These are phyloP conservation scores for Pecten maximus DNA, from an alignment of 2,888 invertebrate species.

Conservation along the genomic window DNA sequence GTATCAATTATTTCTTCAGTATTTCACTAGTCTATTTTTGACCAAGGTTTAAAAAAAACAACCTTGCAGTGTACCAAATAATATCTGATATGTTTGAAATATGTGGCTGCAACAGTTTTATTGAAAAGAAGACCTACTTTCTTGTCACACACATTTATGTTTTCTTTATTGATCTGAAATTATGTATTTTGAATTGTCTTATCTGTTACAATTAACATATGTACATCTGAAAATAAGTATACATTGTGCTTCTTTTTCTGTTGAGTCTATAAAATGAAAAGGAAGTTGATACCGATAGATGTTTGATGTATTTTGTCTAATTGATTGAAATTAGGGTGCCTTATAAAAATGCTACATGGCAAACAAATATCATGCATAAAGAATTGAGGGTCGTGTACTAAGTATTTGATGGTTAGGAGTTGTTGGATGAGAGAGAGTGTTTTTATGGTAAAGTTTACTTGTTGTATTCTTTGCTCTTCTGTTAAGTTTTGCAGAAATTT, in stretches of 20 bases:
- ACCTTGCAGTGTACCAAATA: too few relatives aligned
- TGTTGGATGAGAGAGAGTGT: neutral
- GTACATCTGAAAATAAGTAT: neutral
- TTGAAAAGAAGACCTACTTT: too few relatives aligned
- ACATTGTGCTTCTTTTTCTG: neutral
- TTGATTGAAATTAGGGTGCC: conserved; percentile 7
- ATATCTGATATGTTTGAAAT: too few relatives aligned
- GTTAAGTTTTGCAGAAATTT: neutral
- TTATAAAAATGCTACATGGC: neutral
- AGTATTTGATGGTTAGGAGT: conserved; percentile 5
- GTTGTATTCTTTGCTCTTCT: conserved; percentile 33
- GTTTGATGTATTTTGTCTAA: neutral
- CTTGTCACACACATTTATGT: too few relatives aligned
- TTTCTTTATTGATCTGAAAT: neutral
- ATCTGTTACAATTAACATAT: neutral
- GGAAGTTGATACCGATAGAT: neutral
- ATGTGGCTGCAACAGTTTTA: too few relatives aligned
- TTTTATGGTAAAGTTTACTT: conserved; percentile 28
- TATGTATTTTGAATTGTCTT: conserved; percentile 8
- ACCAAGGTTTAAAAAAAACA: too few relatives aligned
- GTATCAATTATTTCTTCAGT: too few relatives aligned
- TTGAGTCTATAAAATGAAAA: neutral
- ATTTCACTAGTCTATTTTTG: too few relatives aligned
- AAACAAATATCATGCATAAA: conserved; percentile 14
- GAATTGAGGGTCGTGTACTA: neutral